Evolutionary conservation across 2,797 vertebrate species (phyloP).

Genomic region (Eptatretus atami): DNA sequence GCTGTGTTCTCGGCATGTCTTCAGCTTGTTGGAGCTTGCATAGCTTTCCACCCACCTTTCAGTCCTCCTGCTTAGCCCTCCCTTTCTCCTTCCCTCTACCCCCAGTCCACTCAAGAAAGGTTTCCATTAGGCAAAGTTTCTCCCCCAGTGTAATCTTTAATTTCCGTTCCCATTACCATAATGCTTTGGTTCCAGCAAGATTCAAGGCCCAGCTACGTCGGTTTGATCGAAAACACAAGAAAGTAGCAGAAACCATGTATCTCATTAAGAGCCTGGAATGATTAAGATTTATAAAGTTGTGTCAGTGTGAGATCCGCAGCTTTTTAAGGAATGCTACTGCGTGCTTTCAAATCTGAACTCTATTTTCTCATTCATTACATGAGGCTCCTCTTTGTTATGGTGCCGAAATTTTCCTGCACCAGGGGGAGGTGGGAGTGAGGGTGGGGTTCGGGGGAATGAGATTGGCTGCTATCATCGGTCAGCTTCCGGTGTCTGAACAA

Average conservation of each 20-base stretch:
- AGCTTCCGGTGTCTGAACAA: no score
- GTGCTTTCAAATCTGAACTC: constrained; percentile 1
- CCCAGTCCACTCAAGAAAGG: constrained; percentile 5
- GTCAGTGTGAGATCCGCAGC: background rate
- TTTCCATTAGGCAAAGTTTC: constrained; percentile 14
- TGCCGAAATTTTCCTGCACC: background rate
- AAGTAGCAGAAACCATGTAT: background rate
- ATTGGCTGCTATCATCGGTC: no score
- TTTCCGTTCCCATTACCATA: constrained; percentile 18
- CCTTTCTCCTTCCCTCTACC: background rate
- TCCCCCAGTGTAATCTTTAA: constrained; percentile 26
- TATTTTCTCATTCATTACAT: constrained; percentile 3
- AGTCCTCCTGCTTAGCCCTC: background rate
- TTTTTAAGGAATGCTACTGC: background rate
- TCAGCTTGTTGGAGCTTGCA: no score
- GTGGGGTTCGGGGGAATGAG: no score
- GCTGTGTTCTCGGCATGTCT: no score
- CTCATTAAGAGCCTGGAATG: constrained; percentile 5
- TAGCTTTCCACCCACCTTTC: background rate
- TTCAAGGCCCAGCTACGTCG: constrained; percentile 11
- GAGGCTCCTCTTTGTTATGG: background rate
- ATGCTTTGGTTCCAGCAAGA: constrained; percentile 15
- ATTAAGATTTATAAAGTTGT: constrained; percentile 5
- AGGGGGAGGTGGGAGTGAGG: no score
- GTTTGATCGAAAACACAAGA: constrained; percentile 16